Base-by-base conservation (phyloP, 2,888 invertebrate species). In the Eustalomyia histrio region DNA sequence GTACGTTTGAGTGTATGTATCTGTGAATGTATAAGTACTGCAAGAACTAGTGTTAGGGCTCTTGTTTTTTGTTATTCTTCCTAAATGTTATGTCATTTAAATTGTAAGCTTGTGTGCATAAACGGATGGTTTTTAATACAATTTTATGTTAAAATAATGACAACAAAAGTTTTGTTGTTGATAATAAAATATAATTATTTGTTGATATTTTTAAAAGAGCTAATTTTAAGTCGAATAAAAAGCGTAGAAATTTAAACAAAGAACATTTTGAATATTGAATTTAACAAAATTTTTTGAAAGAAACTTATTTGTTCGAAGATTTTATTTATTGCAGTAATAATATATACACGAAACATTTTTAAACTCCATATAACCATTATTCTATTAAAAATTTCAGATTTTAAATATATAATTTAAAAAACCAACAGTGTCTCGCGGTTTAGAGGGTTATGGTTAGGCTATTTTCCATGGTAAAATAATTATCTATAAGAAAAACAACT, bases 141-240 rank as follows among this genome's bases (percentile, higher is more conserved):
- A 58, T 68, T 80, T 72, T 64, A 58, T 80, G 72, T 63, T 67
- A 21, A 76, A 72, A 76, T 80, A 76, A 80, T 68, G 50, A 52
- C 47, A 73, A 57, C 63, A 73, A 68, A 72, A 55, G 65, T 17
- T 16, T 8, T 33, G n/a, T 47, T 47, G 5, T 47, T 6, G 1
- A n/a, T n/a, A 47, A n/a, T 7, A n/a, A 47, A 47, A n/a, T 47
- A n/a, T n/a, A n/a, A n/a, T 47, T n/a, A 47, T 47, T 47, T n/a
- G 43, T 47, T 47, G 6, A 47, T 47, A 4, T n/a, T 47, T 47
- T 2, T 6, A 47, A 47, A 47, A 47, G 14, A 47, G 43, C 5
- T 47, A n/a, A 47, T 47, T 39, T 43, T 9, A 17, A 39, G 33
- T 61, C 10, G 12, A 6, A 10, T n/a, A n/a, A n/a, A n/a, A n/a